These are phyloP conservation scores for Cynocephalus volans DNA, from an alignment of 2,113 vertebrate species.

Conservation along the genomic window DNA sequence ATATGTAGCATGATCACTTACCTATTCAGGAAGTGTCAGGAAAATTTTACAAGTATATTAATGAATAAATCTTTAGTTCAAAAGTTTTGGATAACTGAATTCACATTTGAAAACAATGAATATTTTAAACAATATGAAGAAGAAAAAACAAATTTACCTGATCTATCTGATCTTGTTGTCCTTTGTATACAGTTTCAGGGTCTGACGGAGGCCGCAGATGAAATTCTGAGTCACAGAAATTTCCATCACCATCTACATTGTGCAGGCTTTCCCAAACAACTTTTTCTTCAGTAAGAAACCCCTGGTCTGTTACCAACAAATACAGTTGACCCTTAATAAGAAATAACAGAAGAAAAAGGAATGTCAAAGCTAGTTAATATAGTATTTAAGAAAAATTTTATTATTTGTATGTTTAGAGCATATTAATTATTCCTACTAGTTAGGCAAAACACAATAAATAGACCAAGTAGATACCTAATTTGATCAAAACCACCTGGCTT, in stretches of 20 bases:
- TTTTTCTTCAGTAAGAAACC: conserved; percentile 99
- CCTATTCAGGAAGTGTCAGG: background rate
- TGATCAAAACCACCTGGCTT: background rate
- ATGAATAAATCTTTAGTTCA: conserved; percentile 34
- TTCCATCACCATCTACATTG: conserved; percentile 98
- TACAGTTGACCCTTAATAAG: conserved; percentile 96
- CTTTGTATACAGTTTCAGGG: conserved; percentile 96
- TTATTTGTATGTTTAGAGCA: conserved; percentile 8
- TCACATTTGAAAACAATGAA: background rate
- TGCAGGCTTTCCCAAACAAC: conserved; percentile 99
- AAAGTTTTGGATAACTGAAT: conserved; percentile 27
- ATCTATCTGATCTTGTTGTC: conserved; percentile 99
- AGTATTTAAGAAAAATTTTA: conserved; percentile 31
- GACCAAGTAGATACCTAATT: background rate
- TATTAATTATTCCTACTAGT: conserved; percentile 35
- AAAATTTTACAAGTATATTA: conserved; percentile 39
- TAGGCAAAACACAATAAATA: background rate
- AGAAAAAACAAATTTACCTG: conserved; percentile 90
- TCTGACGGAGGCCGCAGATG: conserved; percentile 97
- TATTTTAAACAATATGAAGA: background rate
- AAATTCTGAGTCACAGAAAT: conserved; percentile 99
- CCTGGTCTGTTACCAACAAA: conserved; percentile 98
- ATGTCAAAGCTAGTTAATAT: conserved; percentile 26
- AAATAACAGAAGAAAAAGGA: conserved; percentile 70
- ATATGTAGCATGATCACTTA: background rate